Percentiles rank a stretch among this genome's conserved stretches.
Conservation (phyloP, 2,888 invertebrate species). For the Ethmia dodecea region DNA sequence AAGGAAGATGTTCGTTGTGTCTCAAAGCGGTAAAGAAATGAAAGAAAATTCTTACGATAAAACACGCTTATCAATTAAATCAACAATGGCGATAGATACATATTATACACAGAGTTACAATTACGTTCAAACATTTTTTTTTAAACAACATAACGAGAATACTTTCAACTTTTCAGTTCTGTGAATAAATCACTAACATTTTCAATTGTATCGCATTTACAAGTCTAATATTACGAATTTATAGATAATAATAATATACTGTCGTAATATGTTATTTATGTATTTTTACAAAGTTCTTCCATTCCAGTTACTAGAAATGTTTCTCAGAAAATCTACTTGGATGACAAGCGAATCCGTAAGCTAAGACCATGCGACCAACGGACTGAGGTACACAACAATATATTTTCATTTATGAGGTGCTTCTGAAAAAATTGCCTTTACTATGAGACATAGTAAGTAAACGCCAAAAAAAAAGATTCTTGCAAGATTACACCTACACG, state of each 20-base stretch:
- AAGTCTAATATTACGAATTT: conserved; percentile 26
- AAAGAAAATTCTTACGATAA: conserved; percentile 33
- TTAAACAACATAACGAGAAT: conserved; percentile 73
- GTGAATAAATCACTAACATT: conserved; percentile 75
- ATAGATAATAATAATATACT: conserved; percentile 12
- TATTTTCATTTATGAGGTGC: conserved; percentile 31
- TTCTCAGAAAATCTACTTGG: conserved; percentile 36
- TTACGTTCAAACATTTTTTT: conserved; percentile 54
- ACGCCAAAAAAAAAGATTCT: too few species aligned
- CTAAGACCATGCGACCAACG: conserved; percentile 44
- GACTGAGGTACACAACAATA: conserved; percentile 51
- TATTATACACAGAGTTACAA: conserved; percentile 59
- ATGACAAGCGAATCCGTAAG: conserved; percentile 38
- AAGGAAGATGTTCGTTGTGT: conserved; percentile 61
- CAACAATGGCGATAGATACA: conserved; percentile 67
- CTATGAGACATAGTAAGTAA: too few species aligned
- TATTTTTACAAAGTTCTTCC: conserved; percentile 1
- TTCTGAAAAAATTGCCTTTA: too few species aligned
- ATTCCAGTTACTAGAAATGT: neutral
- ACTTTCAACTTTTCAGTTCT: conserved; percentile 75
- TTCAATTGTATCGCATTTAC: conserved; percentile 43
- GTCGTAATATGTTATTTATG: conserved; percentile 11
- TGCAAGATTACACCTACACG: too few species aligned
- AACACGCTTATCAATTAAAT: conserved; percentile 69
- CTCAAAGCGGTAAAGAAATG: conserved; percentile 19